phyloP scores from a whole-genome alignment of 2,797 vertebrate species.

The Dipus sagitta region DNA sequence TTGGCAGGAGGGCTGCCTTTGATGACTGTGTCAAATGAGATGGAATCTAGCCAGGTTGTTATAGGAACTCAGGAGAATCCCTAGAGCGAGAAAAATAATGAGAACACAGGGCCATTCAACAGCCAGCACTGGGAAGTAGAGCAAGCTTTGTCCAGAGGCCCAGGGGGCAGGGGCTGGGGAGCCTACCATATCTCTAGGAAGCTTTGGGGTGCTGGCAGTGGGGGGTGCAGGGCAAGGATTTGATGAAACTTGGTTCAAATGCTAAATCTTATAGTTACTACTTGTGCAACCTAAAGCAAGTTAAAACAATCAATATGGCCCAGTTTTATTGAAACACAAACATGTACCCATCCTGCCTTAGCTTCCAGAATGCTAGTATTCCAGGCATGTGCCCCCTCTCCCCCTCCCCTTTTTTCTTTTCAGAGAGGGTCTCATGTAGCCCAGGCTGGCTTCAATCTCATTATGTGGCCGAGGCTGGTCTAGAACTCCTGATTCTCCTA shows the following conservation, averaged over 20 bases:
- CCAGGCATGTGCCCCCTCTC: too few species aligned
- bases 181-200: not conserved
- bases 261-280: not conserved
- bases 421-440: too few species aligned
- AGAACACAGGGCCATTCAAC: conserved; percentile 84
- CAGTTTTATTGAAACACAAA: conserved; percentile 9
- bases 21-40: conserved; percentile 80
- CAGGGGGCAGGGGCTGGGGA: not conserved
- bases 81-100: conserved; percentile 82
- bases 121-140: conserved; percentile 71
- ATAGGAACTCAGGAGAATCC: conserved; percentile 88
- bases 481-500: too few species aligned
- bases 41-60: conserved; percentile 89
- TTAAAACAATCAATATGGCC: not conserved
- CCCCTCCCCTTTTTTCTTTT: too few species aligned
- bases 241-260: not conserved
- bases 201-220: not conserved
- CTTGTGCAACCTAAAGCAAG: not conserved
- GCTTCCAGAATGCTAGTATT: too few species aligned
- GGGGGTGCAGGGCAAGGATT: not conserved
- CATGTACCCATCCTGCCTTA: not conserved
- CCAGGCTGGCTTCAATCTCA: too few species aligned
- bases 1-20: conserved; percentile 80
- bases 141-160: conserved; percentile 63
- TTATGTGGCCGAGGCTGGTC: too few species aligned